Conservation (phyloP, 2,888 invertebrate species). For the Acanthosepion esculentum region DNA sequence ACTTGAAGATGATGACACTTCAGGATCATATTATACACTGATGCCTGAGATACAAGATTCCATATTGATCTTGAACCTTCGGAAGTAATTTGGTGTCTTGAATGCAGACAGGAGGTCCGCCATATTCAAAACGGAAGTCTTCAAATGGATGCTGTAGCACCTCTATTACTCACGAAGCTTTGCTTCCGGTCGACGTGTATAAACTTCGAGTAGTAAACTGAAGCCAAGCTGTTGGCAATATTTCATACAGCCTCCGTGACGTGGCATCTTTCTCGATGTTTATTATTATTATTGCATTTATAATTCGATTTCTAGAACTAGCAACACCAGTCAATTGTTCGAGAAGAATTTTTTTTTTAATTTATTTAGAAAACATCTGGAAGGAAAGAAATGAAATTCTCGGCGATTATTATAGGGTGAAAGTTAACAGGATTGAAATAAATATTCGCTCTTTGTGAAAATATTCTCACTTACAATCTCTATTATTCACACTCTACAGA, state of each 20-base stretch:
- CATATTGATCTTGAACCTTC: not conserved
- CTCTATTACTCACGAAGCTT: not conserved
- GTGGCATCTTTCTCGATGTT: not conserved
- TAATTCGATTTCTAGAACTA: too few species aligned
- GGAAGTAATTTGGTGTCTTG: not conserved
- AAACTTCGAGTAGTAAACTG: not conserved
- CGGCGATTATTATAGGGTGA: too few species aligned
- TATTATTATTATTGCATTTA: too few species aligned
- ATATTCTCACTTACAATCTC: too few species aligned
- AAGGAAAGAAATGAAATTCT: too few species aligned
- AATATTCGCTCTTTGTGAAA: too few species aligned
- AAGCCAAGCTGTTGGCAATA: not conserved
- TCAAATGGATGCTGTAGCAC: slow-evolving; percentile 33
- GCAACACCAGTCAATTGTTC: too few species aligned
- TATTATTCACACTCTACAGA: too few species aligned
- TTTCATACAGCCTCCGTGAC: not conserved
- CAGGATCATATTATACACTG: not conserved
- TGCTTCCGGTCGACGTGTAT: not conserved
- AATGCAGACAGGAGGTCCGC: slow-evolving; percentile 8
- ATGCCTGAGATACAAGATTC: not conserved
- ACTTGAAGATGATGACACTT: not conserved
- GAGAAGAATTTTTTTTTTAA: too few species aligned
- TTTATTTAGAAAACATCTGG: too few species aligned
- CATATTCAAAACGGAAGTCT: slow-evolving; percentile 11
- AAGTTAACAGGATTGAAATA: too few species aligned